These are phyloP conservation scores for Pelvicachromis taeniatus DNA, from an alignment of 2,113 vertebrate species.

Conservation along the genomic window DNA sequence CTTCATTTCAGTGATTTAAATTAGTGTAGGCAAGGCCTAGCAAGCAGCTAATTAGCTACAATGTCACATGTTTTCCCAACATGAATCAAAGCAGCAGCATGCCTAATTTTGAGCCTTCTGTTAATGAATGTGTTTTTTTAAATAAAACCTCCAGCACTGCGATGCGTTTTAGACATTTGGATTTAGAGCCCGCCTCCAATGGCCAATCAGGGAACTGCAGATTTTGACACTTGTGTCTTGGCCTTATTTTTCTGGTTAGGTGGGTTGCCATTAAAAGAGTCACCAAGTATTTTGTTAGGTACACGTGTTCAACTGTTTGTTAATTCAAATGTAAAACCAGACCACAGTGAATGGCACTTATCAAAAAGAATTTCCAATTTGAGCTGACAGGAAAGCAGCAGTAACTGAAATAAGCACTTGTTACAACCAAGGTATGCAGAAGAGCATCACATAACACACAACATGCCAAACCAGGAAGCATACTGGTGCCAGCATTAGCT, in stretches of 20 bases:
- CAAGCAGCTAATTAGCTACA: neutral
- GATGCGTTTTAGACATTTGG: neutral
- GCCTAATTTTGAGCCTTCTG: neutral
- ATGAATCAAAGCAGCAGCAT: neutral
- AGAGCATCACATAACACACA: neutral
- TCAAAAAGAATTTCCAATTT: neutral
- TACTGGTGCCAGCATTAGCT: neutral
- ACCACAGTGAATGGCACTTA: neutral
- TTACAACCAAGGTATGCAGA: neutral
- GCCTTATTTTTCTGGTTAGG: neutral
- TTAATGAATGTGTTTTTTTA: neutral
- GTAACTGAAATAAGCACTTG: neutral
- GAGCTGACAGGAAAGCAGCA: neutral
- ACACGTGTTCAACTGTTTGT: neutral
- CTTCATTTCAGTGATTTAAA: neutral
- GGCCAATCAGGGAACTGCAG: neutral
- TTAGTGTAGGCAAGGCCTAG: neutral
- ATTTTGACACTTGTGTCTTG: neutral
- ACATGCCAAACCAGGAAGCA: neutral
- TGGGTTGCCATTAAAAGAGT: neutral
- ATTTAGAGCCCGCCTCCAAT: neutral
- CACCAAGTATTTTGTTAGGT: neutral
- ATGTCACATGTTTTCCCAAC: neutral
- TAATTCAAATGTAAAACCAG: neutral
- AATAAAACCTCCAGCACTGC: neutral